Evolutionary conservation across 2,113 vertebrate species (phyloP), one percentile per base, ranked within the genome.

Genomic region (Entelurus aequoreus): DNA sequence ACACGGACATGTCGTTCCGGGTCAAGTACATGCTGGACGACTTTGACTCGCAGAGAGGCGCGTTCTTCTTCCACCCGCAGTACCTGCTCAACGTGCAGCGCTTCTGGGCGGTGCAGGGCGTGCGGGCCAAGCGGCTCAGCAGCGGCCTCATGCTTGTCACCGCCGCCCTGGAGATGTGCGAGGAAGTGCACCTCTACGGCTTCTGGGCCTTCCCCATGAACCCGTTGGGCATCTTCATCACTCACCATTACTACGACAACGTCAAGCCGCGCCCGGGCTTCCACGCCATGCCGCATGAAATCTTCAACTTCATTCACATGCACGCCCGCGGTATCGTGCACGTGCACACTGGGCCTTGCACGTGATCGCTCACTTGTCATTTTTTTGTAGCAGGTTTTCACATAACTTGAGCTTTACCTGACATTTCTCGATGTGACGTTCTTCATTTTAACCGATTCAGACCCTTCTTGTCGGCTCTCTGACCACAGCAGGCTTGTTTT

Each of bases 201-300:
- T 99, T 99, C 85, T 99, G 97, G 97, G 94, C 93, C 0, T 99
- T 98, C 71, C 93, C 95, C 80, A 96, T 98, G 95, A 95, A 95
- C 88, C 95, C 95, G 68, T 90, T 93, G 0, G 95, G 97, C 61
- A 90, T 94, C 82, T 94, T 93, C 84, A 93, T 98, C 81, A 97
- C 94, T 8, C 97, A 99, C 72, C 96, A 99, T 72, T 99, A 99
- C 86, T 99, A 99, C 0, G 96, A 99, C 92, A 97, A 99, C 6
- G 93, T 98, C 82, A 98, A 98, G 87, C 97, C 97, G n/a, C 91
- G 94, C 1, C 96, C 97, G 0, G 96, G 97, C 67, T 98, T 99
- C 83, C 97, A 99, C 1, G 94, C 95, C 2, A 99, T 99, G 97
- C 95, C 96, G 49, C 92, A 94, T 0, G 97, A 99, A 82, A 96